Evolutionary conservation across 2,888 invertebrate genomes (phyloP).

Genomic region (Lasioglossum malachurum): DNA sequence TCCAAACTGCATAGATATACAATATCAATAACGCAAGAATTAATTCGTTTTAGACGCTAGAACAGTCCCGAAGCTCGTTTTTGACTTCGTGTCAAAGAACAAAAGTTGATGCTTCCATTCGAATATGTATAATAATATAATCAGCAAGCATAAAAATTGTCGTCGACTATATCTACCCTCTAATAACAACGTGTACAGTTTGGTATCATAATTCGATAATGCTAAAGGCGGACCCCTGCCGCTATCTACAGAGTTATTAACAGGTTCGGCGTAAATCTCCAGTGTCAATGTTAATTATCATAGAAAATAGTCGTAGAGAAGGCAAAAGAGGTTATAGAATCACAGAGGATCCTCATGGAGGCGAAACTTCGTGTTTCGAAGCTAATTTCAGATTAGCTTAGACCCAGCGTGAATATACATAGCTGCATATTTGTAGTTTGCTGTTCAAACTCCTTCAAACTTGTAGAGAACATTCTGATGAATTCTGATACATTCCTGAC

Average conservation of each 20-base stretch:
- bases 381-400: not conserved
- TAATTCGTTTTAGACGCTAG: conserved; percentile 11
- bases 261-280: conserved; percentile 29
- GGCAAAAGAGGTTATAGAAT: conserved; percentile 31
- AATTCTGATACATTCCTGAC: not conserved
- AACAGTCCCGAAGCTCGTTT: not conserved
- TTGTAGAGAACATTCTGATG: not conserved
- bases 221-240: conserved; percentile 1
- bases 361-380: not conserved
- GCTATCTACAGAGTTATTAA: conserved; percentile 21
- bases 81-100: not conserved
- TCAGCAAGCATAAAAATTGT: conserved; percentile 19
- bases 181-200: conserved; percentile 18
- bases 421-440: not conserved
- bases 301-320: conserved; percentile 40
- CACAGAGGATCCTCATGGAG: not conserved
- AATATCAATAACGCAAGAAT: not conserved
- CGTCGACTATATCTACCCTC: conserved; percentile 12
- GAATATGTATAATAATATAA: not conserved
- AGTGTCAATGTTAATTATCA: conserved; percentile 5
- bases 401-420: not conserved
- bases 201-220: not conserved
- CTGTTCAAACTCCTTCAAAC: not conserved
- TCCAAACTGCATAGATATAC: not conserved
- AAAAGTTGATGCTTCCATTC: not conserved